Base-by-base conservation (phyloP, 2,113 vertebrate genomes). In the Petrocephalus microphthalmus region DNA sequence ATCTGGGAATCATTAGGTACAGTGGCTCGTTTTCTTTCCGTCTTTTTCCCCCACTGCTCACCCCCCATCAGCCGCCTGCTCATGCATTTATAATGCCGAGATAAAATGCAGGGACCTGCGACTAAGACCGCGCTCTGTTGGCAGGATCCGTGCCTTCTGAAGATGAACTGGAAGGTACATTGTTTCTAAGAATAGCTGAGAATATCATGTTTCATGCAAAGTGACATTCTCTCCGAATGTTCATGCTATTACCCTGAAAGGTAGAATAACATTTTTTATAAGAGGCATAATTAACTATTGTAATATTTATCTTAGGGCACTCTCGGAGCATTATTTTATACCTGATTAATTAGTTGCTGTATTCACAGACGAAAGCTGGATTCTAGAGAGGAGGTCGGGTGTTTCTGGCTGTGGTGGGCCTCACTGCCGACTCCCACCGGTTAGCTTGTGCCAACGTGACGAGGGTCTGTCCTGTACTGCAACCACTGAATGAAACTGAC, bases 241-340 rank as follows among this genome's bases (percentile, higher is more conserved):
- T 94, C 94, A 92, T 93, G 94, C 93, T 94, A 92, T 95, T 94
- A 94, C 93, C 91, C 92, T 92, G 94, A 93, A 94, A 94, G 94
- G 94, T 94, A 94, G 92, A 93, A 93, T 93, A 92, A 92, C 90
- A 94, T 90, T 93, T 95, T 93, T 93, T 93, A 92, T 33, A 45
- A 42, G 64, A 86, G 2, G 29, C 71, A 52, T 86, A 85, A 86
- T 89, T 85, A 71, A 47, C 88, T 74, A n/a, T 86, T 52, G 47
- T 71, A 89, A 74, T 78, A 89, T 88, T 33, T 52, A 54, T 37
- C 60, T 78, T 52, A 86, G 17, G 29, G 51, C 51, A 54, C 84
- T 54, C 84, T 85, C 5, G 5, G 51, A 85, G 84, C 84, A 51
- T 85, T 56, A 56, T 85, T 85, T 85, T 85, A 85, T 85, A 6